These are phyloP conservation scores for Drosophila sucinea DNA, from an alignment of 1,140 invertebrate genomes.

Conservation along the genomic window DNA sequence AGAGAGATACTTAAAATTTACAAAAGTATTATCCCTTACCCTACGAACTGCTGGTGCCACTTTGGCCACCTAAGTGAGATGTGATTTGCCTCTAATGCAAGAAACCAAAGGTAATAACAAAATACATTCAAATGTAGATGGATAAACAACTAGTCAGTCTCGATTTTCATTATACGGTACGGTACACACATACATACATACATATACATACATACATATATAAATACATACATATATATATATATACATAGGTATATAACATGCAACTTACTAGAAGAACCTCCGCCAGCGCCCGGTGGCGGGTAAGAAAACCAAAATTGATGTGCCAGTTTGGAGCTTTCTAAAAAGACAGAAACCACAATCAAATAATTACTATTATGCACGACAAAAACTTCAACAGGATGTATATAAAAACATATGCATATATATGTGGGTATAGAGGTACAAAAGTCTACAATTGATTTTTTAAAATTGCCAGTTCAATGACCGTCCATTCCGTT, in stretches of 20 bases:
- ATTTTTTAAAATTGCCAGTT: conserved; percentile 6
- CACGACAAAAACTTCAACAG: not conserved
- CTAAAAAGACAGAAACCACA: conserved; percentile 50
- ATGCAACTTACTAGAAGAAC: conserved; percentile 83
- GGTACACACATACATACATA: conserved; percentile 35
- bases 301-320: conserved; percentile 89
- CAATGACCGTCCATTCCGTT: not conserved
- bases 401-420: no score
- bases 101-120: conserved; percentile 8
- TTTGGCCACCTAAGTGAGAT: conserved; percentile 5
- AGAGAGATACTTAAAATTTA: not conserved
- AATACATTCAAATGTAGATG: conserved; percentile 16
- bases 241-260: conserved; percentile 37
- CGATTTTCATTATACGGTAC: not conserved
- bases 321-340: conserved; percentile 86
- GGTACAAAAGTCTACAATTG: not conserved
- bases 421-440: no score
- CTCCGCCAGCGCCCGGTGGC: conserved; percentile 86
- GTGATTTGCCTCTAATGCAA: conserved; percentile 12
- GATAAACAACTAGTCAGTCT: conserved; percentile 10
- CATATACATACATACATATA: conserved; percentile 26
- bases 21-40: not conserved
- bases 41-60: conserved; percentile 4
- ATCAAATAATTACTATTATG: not conserved
- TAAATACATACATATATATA: conserved; percentile 29